Percentiles rank a stretch among this genome's conserved stretches.
Conservation (phyloP, 1,140 invertebrate species). For the Mizuhopecten yessoensis region DNA sequence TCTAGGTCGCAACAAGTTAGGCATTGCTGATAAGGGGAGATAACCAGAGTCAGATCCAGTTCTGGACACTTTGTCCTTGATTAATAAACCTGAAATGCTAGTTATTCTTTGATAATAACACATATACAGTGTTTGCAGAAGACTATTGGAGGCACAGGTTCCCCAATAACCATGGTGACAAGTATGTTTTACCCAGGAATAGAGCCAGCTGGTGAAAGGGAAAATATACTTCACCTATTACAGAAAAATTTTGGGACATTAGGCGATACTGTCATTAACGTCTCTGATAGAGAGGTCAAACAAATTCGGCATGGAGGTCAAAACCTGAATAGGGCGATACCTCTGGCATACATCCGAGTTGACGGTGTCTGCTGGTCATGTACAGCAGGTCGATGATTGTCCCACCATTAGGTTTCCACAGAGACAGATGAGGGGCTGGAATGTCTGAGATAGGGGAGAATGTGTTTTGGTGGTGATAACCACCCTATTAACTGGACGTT, state of each 20-base stretch:
- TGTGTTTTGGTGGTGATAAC: neutral
- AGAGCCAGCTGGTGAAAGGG: neutral
- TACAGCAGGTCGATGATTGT: neutral
- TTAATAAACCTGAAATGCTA: no score
- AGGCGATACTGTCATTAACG: neutral
- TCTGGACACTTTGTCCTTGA: no score
- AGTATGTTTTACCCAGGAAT: neutral
- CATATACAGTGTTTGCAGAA: neutral
- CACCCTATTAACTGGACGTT: neutral
- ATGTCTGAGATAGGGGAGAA: no score
- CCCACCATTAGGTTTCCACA: neutral
- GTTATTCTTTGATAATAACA: neutral
- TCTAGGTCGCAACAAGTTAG: neutral
- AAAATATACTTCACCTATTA: neutral
- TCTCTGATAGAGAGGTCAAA: neutral
- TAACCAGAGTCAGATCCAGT: neutral
- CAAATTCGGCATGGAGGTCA: neutral
- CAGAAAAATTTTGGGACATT: neutral
- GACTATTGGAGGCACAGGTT: neutral
- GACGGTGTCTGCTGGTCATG: neutral
- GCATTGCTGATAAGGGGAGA: neutral
- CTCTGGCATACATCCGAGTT: neutral
- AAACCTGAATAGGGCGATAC: neutral
- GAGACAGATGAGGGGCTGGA: neutral
- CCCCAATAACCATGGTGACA: neutral